Conservation (phyloP, 2,888 invertebrate species). For the Leucophenga montana region DNA sequence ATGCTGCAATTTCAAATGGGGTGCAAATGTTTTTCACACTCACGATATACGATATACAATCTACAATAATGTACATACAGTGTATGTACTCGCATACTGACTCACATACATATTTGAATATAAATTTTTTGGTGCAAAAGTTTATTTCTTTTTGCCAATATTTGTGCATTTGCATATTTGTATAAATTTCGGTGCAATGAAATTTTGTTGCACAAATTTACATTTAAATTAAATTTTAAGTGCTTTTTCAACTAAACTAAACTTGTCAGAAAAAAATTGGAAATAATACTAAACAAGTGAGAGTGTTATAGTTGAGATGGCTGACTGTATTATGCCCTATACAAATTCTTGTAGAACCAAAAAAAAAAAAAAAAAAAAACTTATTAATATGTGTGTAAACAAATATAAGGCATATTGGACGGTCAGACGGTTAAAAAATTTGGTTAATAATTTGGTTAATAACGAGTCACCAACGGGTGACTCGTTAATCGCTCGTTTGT, state of each 20-base stretch:
- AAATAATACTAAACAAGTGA: too few relatives aligned
- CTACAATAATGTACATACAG: neutral
- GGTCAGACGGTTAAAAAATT: too few relatives aligned
- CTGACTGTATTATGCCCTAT: too few relatives aligned
- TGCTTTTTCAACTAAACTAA: conserved; percentile 65
- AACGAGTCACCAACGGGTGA: too few relatives aligned
- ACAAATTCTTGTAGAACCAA: too few relatives aligned
- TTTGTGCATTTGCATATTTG: conserved; percentile 67
- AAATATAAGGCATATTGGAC: too few relatives aligned
- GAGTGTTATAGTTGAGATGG: too few relatives aligned
- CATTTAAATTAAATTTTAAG: conserved; percentile 69
- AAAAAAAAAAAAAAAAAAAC: too few relatives aligned
- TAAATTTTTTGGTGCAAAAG: conserved; percentile 34
- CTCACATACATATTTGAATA: conserved; percentile 57
- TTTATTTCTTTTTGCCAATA: conserved; percentile 59
- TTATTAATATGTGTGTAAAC: too few relatives aligned
- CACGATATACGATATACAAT: conserved; percentile 54
- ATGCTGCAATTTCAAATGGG: conserved; percentile 51
- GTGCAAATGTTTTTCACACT: conserved; percentile 65
- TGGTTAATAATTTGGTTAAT: too few relatives aligned
- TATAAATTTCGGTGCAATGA: conserved; percentile 62
- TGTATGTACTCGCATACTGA: conserved; percentile 64
- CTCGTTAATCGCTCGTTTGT: too few relatives aligned
- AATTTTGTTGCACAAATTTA: conserved; percentile 67
- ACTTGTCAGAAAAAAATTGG: conserved; percentile 1